Conservation (phyloP, 2,888 invertebrate genomes). For the Drosophila buzzatii region DNA sequence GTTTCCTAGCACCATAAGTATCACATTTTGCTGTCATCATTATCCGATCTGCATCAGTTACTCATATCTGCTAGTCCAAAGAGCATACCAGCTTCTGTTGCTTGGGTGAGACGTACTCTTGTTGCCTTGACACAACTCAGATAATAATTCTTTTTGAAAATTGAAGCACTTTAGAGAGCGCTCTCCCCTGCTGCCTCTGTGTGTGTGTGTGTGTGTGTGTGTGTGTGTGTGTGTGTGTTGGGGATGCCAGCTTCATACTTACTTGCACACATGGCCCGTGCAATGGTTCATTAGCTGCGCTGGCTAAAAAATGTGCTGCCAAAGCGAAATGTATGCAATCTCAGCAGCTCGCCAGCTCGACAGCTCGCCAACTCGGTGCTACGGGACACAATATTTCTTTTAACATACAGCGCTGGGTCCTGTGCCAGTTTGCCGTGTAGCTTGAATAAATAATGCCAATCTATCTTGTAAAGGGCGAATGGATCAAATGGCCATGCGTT, state of each 20-base stretch:
- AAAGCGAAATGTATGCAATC: slow-evolving; percentile 79
- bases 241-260: slow-evolving; percentile 25
- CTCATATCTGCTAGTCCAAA: neutral
- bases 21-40: neutral
- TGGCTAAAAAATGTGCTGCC: slow-evolving; percentile 74
- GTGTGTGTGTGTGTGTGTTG: neutral
- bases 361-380: slow-evolving; percentile 6
- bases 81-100: slow-evolving; percentile 6
- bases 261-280: slow-evolving; percentile 44
- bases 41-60: neutral
- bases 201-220: neutral
- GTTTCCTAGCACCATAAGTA: neutral
- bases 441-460: slow-evolving; percentile 79
- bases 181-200: neutral
- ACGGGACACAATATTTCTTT: slow-evolving; percentile 49
- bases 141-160: slow-evolving; percentile 19
- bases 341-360: slow-evolving; percentile 43
- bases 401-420: slow-evolving; percentile 22
- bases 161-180: slow-evolving; percentile 45
- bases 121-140: slow-evolving; percentile 12
- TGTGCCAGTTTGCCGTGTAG: slow-evolving; percentile 33
- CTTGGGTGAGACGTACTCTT: neutral
- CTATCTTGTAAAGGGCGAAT: slow-evolving; percentile 57
- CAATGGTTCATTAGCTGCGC: slow-evolving; percentile 73
- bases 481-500: slow-evolving; percentile 50